Conservation (phyloP, 2,888 invertebrate species). For the Sepioteuthis lessoniana region DNA sequence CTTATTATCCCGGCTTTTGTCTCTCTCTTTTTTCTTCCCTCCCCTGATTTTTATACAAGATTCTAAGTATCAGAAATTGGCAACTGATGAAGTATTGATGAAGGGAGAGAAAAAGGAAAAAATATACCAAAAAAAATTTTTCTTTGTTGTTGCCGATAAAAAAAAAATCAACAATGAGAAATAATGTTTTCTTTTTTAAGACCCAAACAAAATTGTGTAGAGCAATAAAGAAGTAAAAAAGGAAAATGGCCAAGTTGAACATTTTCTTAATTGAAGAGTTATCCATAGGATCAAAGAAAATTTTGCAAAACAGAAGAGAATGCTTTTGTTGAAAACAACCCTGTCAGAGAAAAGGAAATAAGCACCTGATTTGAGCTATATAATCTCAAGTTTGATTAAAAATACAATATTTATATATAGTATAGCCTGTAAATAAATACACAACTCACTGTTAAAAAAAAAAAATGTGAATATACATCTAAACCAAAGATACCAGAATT, state of each 20-base stretch:
- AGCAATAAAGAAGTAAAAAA: neutral
- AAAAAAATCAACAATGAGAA: neutral
- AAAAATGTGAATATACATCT: no score
- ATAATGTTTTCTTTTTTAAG: no score
- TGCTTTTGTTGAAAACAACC: neutral
- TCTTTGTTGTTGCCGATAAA: neutral
- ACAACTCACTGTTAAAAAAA: no score
- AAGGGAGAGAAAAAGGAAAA: neutral
- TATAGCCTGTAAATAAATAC: no score
- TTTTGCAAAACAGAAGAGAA: neutral
- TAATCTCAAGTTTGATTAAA: neutral
- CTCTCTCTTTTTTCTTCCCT: no score
- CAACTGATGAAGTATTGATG: conserved; percentile 33
- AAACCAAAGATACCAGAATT: no score
- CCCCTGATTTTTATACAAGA: neutral
- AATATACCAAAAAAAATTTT: neutral
- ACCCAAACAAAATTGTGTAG: neutral
- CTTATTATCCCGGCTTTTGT: neutral
- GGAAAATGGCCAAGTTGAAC: neutral
- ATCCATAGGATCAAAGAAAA: neutral
- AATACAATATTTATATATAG: neutral
- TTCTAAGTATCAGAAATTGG: conserved; percentile 6
- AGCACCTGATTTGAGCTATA: neutral
- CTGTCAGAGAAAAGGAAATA: neutral
- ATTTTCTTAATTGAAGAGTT: conserved; percentile 10